phyloP scores from a whole-genome alignment of 2,113 vertebrate species.

The Sphaerodactylus townsendi region DNA sequence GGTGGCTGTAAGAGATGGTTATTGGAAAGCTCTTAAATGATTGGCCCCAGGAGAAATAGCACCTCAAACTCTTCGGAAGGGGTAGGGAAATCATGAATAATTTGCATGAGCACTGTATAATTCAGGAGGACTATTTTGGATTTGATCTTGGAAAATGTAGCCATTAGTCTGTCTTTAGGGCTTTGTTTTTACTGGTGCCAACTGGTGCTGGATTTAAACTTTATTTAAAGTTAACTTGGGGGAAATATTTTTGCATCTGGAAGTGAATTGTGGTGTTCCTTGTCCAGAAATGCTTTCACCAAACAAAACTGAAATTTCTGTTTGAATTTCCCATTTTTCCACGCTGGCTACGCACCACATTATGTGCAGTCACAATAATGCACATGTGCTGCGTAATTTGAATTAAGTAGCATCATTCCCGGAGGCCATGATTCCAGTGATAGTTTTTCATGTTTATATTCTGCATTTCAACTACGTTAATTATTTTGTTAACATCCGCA shows the following conservation, averaged over 20 bases:
- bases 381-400: too few species aligned
- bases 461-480: background rate
- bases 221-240: too few species aligned
- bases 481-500: background rate
- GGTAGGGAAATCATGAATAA: background rate
- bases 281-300: background rate
- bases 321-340: background rate
- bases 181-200: background rate
- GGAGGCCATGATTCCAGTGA: too few species aligned
- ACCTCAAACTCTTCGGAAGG: background rate
- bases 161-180: background rate
- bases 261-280: background rate
- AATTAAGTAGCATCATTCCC: too few species aligned
- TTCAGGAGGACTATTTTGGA: background rate
- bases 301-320: background rate
- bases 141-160: background rate
- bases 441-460: too few species aligned
- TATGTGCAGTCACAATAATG: background rate
- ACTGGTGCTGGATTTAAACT: background rate
- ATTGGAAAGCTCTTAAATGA: conserved; percentile 1
- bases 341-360: background rate
- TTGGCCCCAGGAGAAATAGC: background rate
- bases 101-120: background rate
- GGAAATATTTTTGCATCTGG: too few species aligned
- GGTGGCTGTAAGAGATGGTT: background rate